These are phyloP conservation scores for Penaeus japonicus DNA, from an alignment of 1,140 invertebrate genomes.

Conservation along the genomic window DNA sequence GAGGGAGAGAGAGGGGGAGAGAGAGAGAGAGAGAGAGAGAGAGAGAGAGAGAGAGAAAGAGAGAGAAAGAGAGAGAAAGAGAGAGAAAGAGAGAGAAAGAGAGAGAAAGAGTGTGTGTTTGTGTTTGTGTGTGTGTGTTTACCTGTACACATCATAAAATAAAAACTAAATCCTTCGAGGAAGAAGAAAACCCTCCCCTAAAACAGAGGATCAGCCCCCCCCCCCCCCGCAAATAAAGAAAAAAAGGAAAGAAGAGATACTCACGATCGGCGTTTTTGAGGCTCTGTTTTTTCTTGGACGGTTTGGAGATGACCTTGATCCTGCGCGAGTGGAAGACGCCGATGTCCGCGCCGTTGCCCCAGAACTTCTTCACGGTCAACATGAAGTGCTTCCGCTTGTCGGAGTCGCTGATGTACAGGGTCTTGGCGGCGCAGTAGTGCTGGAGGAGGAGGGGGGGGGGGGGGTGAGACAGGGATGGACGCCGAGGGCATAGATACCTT, in stretches of 20 bases:
- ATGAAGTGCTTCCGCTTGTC: constrained; percentile 99
- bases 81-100: no score
- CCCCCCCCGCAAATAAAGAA: neutral
- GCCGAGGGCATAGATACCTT: neutral
- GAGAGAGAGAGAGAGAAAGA: no score
- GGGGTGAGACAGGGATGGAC: neutral
- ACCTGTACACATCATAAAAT: no score
- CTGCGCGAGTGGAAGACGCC: constrained; percentile 98
- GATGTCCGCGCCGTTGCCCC: constrained; percentile 96
- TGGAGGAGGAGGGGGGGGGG: constrained; percentile 65
- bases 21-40: no score
- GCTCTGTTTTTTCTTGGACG: constrained; percentile 99
- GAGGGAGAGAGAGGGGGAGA: no score
- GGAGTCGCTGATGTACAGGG: constrained; percentile 98
- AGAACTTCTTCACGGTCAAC: constrained; percentile 99
- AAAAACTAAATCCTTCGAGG: no score
- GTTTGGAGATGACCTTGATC: constrained; percentile 99
- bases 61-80: no score
- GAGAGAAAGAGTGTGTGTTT: no score
- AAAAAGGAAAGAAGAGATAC: constrained; percentile 60
- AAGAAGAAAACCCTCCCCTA: no score
- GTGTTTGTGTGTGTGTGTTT: no score
- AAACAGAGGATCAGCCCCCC: no score
- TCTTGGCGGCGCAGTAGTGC: constrained; percentile 99
- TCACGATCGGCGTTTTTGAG: constrained; percentile 96